Base-by-base conservation (phyloP, 2,888 invertebrate genomes). In the Acanthosepion pharaonis region DNA sequence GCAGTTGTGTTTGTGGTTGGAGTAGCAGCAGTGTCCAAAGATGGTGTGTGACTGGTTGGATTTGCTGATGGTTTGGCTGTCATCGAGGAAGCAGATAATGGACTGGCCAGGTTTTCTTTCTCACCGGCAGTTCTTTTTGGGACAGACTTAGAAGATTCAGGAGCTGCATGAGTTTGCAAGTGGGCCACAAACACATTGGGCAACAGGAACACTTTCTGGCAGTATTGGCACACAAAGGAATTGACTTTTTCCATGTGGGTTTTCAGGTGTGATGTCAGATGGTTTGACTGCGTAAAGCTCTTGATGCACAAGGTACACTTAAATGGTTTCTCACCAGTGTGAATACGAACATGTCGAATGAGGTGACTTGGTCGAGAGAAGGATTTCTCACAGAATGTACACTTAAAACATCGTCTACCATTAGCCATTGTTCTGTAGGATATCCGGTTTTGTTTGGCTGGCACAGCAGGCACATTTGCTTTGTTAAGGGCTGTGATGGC, bases 241-340 rank as follows among this genome's bases (percentile, higher is more conserved):
- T 28, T 25, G n/a, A 53, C 15, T 48, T 49, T 93, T 93, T 93
- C 93, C 53, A 53, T 93, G 53, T 93, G 93, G 11, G 53, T 93
- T 53, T 93, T 93, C 28, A 93, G 53, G 49, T 93, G 93, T 33
- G 93, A 93, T 9, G 93, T 93, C 49, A 93, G 51, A 33, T 93
- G 93, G 51, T 93, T 93, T 18, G 93, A 93, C 49, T 93, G 93
- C 2, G 93, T 93, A 48, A 93, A 93, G 11, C 49, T 51, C 53
- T 93, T 93, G 33, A 18, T 93, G 51, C 93, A 93, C n/a, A 93
- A n/a, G 51, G 49, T 93, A 8, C 93, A 93, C 51, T 51, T 93
- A 33, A 93, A 93, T 51, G 93, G 93, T 93, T 93, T 93, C 93
- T 93, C 93, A 25, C 93, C 93, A 25, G 93, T 93, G 11, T 93